phyloP scores from a whole-genome alignment of 2,888 invertebrate species.

The Acronicta aceris region DNA sequence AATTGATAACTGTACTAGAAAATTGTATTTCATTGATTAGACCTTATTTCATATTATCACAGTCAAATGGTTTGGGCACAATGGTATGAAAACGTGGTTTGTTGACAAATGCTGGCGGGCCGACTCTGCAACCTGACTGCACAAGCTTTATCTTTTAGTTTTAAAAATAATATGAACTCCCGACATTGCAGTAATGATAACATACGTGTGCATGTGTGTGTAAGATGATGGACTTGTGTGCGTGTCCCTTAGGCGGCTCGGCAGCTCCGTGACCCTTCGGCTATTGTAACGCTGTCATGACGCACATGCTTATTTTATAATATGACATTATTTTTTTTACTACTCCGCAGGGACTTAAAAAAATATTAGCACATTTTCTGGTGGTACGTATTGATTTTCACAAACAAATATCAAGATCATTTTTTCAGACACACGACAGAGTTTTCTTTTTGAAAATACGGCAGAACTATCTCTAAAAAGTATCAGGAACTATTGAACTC shows the following conservation, averaged over 20 bases:
- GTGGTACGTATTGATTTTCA: background rate
- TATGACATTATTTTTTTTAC: constrained; percentile 43
- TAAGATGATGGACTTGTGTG: constrained; percentile 39
- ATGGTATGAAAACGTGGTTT: constrained; percentile 75
- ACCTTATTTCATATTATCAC: too few species aligned
- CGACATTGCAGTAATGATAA: constrained; percentile 62
- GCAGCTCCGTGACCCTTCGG: constrained; percentile 59
- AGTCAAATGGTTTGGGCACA: constrained; percentile 32
- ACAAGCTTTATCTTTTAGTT: constrained; percentile 69
- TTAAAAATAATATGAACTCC: constrained; percentile 75
- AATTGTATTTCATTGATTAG: too few species aligned
- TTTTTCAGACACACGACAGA: too few species aligned
- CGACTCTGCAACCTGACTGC: constrained; percentile 49
- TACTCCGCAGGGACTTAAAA: constrained; percentile 29
- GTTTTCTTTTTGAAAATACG: too few species aligned
- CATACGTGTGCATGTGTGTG: constrained; percentile 49
- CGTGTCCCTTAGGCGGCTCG: constrained; percentile 36
- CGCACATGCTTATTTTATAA: constrained; percentile 49
- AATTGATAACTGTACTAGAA: too few species aligned
- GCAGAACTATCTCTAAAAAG: too few species aligned
- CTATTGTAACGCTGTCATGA: constrained; percentile 55
- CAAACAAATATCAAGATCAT: too few species aligned
- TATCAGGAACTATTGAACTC: too few species aligned
- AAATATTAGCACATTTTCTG: constrained; percentile 24
- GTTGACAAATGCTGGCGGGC: constrained; percentile 75